Evolutionary conservation across 2,113 vertebrate species (phyloP), one percentile per base, ranked within the genome.

Genomic region (Orycteropus afer): DNA sequence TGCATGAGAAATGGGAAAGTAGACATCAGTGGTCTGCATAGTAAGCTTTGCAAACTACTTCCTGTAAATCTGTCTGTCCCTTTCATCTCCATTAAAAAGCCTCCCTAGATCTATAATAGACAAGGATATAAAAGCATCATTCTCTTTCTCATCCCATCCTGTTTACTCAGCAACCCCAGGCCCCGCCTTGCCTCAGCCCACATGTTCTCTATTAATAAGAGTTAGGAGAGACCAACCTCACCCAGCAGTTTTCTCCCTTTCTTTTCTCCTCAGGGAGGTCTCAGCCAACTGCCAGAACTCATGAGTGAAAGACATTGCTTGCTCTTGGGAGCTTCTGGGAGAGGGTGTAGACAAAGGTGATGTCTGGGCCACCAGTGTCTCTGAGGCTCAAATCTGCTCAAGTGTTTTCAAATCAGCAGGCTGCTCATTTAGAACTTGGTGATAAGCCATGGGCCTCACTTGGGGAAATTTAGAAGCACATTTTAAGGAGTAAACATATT

Each of bases 131-230:
- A 97, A 96, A 97, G 91, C 94, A 87, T 93, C 95, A 40, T 94
- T 97, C 92, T 96, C 86, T 95, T 87, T 93, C 94, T 93, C 95
- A 94, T 57, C 82, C 81, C 94, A 89, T 97, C 96, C 94, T 96
- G 97, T 97, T 97, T 96, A 96, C 89, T 79, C 89, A 86, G 91
- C 86, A 67, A 84, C 55, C 88, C 92, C 67, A 85, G 88, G 74
- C 78, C 85, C 77, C 29, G 40, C 90, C 90, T 81, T 1, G 95
- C 88, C 86, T 82, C 90, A 49, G 93, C 83, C 96, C 96, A 94
- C 96, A 89, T 89, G 92, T 95, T 95, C 91, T 91, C 94, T 92
- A 86, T 97, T 96, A 97, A 95, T 93, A 87, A 86, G 59, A 74
- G 20, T 90, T 86, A 88, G 89, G 69, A 89, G 97, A 97, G 73